phyloP scores from a whole-genome alignment of 2,888 invertebrate genomes.

The Platerodrilus igneus region DNA sequence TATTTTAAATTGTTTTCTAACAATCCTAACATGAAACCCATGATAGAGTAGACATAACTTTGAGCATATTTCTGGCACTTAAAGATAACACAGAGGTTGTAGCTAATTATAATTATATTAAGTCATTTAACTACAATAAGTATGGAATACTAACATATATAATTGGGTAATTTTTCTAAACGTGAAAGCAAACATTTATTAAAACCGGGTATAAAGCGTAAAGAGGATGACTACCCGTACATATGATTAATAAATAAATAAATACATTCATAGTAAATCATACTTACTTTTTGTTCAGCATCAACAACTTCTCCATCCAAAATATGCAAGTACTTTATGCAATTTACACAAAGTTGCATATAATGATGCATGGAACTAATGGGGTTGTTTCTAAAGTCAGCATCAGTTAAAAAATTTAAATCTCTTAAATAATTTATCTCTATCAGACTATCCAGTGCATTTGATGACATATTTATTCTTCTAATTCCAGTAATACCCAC shows the following conservation, averaged over 20 bases:
- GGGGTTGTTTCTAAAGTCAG: constrained; percentile 42
- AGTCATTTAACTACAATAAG: no score
- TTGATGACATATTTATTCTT: constrained; percentile 39
- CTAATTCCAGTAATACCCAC: constrained; percentile 42
- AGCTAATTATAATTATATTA: no score
- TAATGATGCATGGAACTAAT: constrained; percentile 37
- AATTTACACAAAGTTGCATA: constrained; percentile 40
- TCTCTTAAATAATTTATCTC: constrained; percentile 42
- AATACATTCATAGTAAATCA: no score
- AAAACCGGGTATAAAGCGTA: background rate
- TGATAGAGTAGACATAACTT: no score
- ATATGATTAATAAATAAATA: no score
- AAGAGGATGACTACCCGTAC: constrained; percentile 23
- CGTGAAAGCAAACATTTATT: no score
- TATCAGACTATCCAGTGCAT: constrained; percentile 41
- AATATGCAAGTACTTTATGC: constrained; percentile 38
- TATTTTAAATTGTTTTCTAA: no score
- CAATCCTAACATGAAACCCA: no score
- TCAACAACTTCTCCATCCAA: constrained; percentile 43
- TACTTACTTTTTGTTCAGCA: constrained; percentile 37
- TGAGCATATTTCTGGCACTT: no score
- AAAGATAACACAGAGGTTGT: no score
- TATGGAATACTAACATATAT: background rate
- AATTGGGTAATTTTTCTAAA: background rate
- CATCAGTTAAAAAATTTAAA: constrained; percentile 37